Evolutionary conservation across 2,797 vertebrate genomes (phyloP), one percentile per base, ranked within the genome.

Genomic region (Gadopsis marmoratus): DNA sequence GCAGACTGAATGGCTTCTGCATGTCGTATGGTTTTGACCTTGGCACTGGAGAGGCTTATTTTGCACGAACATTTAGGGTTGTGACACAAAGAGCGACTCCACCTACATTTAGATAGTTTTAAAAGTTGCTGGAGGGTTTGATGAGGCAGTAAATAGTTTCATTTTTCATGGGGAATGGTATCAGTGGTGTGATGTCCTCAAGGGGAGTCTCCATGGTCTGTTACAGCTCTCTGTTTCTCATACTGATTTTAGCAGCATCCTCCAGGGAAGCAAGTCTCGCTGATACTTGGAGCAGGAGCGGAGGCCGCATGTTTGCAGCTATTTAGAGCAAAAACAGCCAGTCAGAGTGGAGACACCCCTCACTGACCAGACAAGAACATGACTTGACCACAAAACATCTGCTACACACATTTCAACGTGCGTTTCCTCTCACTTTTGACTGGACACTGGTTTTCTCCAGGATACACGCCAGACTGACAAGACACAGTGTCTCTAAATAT

Each of bases 211-310:
- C 58, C 65, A 26, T 17, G 67, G 45, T 90, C 61, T 45, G 67
- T n/a, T 86, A 63, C 78, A 84, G 77, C 51, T 81, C 84, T 82
- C 61, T 6, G 71, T 85, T 95, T 95, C 95, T 94, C 94, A 94
- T 84, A 90, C 91, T 91, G 90, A 79, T 93, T 94, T 94, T 95
- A 95, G 92, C 88, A 61, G 65, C 77, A 66, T 75, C 81, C 88
- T 92, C 92, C 56, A 61, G 92, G 90, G 90, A 89, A 51, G 71
- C 16, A 0, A 55, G 54, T 65, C 59, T 43, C 29, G 29, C 58
- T 23, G 47, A 83, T 72, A 33, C 19, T 63, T 23, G 4, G 58
- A 74, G 50, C 61, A 69, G 19, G 10, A 81, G 56, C 19, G 0
- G 35, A 81, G 71, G 61, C 61, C 7, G 21, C 74, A 83, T 55